Conservation (phyloP, 2,797 vertebrate genomes). For the Setipinna tenuifilis region DNA sequence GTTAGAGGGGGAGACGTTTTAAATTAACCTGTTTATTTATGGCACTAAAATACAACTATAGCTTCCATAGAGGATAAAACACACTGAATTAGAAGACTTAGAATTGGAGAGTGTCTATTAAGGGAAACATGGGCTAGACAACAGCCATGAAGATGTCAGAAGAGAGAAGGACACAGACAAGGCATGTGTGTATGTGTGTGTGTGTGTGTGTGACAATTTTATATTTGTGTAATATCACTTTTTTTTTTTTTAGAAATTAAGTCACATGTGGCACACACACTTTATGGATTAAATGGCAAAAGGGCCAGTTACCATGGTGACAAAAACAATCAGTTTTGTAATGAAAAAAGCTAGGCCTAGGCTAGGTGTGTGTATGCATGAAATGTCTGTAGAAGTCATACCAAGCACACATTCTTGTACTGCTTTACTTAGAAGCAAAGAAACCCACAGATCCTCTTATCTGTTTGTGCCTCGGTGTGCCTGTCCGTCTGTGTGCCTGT, state of each 20-base stretch:
- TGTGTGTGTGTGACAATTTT: background rate
- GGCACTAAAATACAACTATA: background rate
- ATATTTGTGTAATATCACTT: too few species aligned
- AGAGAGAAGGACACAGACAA: too few species aligned
- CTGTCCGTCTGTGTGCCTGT: conserved; percentile 5
- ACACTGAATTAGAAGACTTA: too few species aligned
- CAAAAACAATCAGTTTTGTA: background rate
- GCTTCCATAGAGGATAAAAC: background rate
- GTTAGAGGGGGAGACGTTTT: too few species aligned
- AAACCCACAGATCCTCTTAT: too few species aligned
- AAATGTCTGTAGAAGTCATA: background rate
- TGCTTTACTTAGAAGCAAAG: background rate
- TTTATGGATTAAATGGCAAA: too few species aligned
- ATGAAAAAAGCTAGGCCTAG: background rate
- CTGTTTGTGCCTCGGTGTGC: background rate
- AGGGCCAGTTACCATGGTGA: background rate
- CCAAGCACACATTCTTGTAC: background rate
- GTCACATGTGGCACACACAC: too few species aligned
- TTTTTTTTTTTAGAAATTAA: too few species aligned
- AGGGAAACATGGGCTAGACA: too few species aligned
- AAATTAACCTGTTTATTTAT: background rate
- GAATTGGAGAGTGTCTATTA: too few species aligned
- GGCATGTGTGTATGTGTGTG: background rate
- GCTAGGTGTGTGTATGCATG: background rate
- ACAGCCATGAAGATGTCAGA: too few species aligned